Evolutionary conservation across 2,888 invertebrate genomes (phyloP).

Genomic region (Euplexia lucipara): DNA sequence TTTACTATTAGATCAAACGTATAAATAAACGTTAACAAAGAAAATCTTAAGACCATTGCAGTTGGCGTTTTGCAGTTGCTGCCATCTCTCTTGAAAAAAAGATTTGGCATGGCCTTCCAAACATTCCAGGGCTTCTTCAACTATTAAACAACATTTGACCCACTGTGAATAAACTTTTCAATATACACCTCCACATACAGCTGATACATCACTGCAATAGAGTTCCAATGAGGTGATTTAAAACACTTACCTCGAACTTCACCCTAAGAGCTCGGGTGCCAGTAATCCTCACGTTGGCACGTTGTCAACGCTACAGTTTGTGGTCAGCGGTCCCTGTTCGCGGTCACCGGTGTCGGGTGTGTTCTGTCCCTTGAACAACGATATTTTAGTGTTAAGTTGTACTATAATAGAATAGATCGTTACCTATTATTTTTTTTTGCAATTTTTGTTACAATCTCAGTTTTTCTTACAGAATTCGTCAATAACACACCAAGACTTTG

Average conservation of each 20-base stretch:
- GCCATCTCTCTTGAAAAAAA: no score
- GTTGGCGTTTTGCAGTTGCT: no score
- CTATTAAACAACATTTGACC: not conserved
- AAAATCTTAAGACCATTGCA: no score
- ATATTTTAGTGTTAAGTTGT: slow-evolving; percentile 15
- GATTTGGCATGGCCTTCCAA: no score
- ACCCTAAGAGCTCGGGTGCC: slow-evolving; percentile 17
- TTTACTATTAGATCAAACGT: no score
- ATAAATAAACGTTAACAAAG: no score
- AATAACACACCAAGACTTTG: no score
- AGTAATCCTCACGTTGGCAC: slow-evolving; percentile 56
- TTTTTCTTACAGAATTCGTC: no score
- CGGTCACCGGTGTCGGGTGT: slow-evolving; percentile 42
- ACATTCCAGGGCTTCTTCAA: no score
- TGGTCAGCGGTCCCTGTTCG: slow-evolving; percentile 51
- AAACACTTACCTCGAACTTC: slow-evolving; percentile 42
- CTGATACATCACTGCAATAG: not conserved
- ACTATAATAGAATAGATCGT: slow-evolving; percentile 9
- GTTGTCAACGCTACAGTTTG: slow-evolving; percentile 54
- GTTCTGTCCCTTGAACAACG: slow-evolving; percentile 9
- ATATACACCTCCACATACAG: not conserved
- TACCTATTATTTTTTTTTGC: no score
- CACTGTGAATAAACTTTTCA: not conserved
- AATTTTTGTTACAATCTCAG: no score
- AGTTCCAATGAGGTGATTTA: slow-evolving; percentile 22